Conservation (phyloP, 2,797 vertebrate species). For the Adelosebastes latens region DNA sequence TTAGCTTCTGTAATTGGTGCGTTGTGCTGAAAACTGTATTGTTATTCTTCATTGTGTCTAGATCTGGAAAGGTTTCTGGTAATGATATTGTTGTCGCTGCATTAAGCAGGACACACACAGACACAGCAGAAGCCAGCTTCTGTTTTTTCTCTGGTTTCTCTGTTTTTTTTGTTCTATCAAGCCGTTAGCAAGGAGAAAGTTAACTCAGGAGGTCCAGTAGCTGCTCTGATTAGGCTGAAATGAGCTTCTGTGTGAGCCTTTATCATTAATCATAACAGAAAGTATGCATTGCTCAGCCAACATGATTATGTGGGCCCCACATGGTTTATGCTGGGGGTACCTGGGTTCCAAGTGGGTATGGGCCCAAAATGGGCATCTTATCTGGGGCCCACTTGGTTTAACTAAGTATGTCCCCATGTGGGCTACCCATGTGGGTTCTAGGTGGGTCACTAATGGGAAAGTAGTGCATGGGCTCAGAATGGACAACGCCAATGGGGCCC, state of each 20-base stretch:
- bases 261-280: neutral
- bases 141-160: neutral
- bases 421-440: too few species aligned
- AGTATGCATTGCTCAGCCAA: neutral
- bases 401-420: too few species aligned
- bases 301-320: too few species aligned
- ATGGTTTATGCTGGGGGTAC: too few species aligned
- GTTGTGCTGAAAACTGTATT: conserved; percentile 37
- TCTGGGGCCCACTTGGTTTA: too few species aligned
- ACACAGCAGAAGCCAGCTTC: neutral
- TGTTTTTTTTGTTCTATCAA: neutral
- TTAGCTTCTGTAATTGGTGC: conserved; percentile 52
- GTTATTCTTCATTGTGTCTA: conserved; percentile 43
- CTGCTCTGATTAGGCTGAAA: neutral
- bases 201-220: neutral
- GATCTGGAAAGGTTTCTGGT: conserved; percentile 19
- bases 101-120: conserved; percentile 31
- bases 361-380: too few species aligned
- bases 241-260: neutral
- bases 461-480: too few species aligned
- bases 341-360: too few species aligned
- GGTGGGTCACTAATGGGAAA: too few species aligned
- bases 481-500: too few species aligned
- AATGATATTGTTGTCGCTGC: conserved; percentile 21
- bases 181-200: neutral